Percentiles rank a stretch among this genome's conserved stretches.
phyloP scores from a whole-genome alignment of 2,888 invertebrate genomes.

The Cecidostiba fungosa region DNA sequence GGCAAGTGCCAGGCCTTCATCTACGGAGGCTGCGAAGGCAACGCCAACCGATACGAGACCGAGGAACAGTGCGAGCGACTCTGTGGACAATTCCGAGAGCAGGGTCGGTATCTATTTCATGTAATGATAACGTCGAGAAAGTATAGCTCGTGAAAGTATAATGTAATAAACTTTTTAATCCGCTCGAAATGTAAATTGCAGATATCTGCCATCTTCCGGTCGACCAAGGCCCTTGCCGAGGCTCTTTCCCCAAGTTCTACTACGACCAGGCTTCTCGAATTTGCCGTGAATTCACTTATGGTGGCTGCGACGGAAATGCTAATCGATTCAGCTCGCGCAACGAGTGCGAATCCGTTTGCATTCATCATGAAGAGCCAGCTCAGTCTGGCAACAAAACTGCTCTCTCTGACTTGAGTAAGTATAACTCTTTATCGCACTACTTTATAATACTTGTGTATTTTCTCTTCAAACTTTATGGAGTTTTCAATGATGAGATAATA shows the following conservation, averaged over 20 bases:
- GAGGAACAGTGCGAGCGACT: slow-evolving; percentile 89
- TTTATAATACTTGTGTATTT: background rate
- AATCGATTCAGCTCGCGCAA: slow-evolving; percentile 89
- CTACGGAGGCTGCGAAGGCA: slow-evolving; percentile 88
- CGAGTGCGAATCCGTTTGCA: slow-evolving; percentile 89
- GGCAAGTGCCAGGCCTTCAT: slow-evolving; percentile 85
- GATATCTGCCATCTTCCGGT: slow-evolving; percentile 87
- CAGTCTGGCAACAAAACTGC: slow-evolving; percentile 78
- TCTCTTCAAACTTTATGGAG: background rate
- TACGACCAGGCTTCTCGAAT: slow-evolving; percentile 84
- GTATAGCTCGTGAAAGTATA: background rate
- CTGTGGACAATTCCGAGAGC: slow-evolving; percentile 87
- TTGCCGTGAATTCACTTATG: slow-evolving; percentile 88
- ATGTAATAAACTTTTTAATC: background rate
- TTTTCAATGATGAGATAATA: background rate
- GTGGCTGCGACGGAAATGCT: slow-evolving; percentile 92
- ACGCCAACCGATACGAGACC: slow-evolving; percentile 87
- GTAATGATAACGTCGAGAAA: background rate
- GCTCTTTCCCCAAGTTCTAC: slow-evolving; percentile 85
- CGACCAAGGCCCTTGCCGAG: slow-evolving; percentile 88
- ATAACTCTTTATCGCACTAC: background rate
- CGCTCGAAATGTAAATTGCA: slow-evolving; percentile 72
- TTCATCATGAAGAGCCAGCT: slow-evolving; percentile 83
- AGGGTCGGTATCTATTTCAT: slow-evolving; percentile 83
- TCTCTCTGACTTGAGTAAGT: slow-evolving; percentile 76